phyloP scores from a whole-genome alignment of 2,113 vertebrate genomes.

The Odocoileus virginianus region DNA sequence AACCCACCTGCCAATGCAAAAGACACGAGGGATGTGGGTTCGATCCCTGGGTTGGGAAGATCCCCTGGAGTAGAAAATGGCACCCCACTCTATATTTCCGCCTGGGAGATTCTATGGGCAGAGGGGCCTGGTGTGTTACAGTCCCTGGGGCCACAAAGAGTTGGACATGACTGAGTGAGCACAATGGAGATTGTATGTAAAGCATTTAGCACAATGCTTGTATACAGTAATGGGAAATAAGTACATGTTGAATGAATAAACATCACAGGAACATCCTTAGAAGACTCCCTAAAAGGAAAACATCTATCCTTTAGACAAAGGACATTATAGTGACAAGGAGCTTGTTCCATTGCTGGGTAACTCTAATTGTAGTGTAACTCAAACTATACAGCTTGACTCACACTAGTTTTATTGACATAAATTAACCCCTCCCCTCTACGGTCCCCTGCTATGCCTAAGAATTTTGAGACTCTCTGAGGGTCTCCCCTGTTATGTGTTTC shows the following conservation, averaged over 20 bases:
- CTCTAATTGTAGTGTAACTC: neutral
- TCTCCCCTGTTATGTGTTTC: neutral
- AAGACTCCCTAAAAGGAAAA: neutral
- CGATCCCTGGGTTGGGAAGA: neutral
- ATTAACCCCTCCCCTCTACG: neutral
- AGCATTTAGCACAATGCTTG: neutral
- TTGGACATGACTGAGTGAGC: neutral
- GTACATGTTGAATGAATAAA: neutral
- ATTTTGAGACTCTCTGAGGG: neutral
- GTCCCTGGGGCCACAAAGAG: rapidly evolving
- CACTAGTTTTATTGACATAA: neutral
- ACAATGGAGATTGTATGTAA: neutral
- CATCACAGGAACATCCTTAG: neutral
- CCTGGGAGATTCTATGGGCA: neutral
- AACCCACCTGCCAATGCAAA: neutral
- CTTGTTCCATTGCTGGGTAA: neutral
- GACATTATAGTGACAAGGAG: neutral
- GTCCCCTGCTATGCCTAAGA: neutral
- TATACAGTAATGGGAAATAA: neutral
- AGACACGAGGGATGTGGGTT: neutral
- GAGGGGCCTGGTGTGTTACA: neutral
- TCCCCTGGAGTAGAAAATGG: neutral
- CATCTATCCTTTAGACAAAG: neutral
- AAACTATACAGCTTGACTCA: neutral
- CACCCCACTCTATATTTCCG: rapidly evolving